Evolutionary conservation across 2,113 vertebrate genomes (phyloP), one percentile per base, ranked within the genome.

Genomic region (Miniopterus natalensis): DNA sequence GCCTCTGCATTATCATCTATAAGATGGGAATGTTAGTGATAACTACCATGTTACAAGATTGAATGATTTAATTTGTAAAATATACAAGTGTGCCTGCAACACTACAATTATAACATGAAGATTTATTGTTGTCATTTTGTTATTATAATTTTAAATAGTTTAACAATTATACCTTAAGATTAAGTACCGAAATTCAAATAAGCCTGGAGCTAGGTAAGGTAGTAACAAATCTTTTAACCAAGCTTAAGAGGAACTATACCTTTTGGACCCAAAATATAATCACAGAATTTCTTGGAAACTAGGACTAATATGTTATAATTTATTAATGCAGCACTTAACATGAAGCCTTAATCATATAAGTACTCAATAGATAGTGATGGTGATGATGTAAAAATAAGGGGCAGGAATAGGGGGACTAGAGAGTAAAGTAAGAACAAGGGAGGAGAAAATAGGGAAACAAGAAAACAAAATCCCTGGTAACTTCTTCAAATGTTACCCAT

Each of bases 381-480:
- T 23, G 29, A 40, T 68, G 13, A 12, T 36, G 14, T 20, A 3
- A 10, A 40, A 61, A 77, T 12, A 45, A 65, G 55, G 18, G 3
- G 11, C 45, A 1, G 40, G 45, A 49, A 2, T 2, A 68, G 8
- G 20, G 27, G 4, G 4, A 14, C 14, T 40, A 45, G 8, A 51
- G 18, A 6, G 2, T 1, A 49, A 18, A 12, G 2, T 9, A 6
- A 66, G 23, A 17, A 4, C 21, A 10, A 2, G 20, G 25, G 40
- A 10, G 18, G 14, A 31, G 18, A 23, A 45, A 23, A 36, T 14
- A 12, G 59, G 25, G 6, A 27, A 40, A 57, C 23, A 23, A 13
- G 57, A 63, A 53, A 36, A 55, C 49, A 59, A 84, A 51, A 17
- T 51, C 15, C n/a, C 27, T 13, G 27, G 75, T 8, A 23, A 65